phyloP scores from a whole-genome alignment of 2,888 invertebrate species.

The Ornithoptera priamus region DNA sequence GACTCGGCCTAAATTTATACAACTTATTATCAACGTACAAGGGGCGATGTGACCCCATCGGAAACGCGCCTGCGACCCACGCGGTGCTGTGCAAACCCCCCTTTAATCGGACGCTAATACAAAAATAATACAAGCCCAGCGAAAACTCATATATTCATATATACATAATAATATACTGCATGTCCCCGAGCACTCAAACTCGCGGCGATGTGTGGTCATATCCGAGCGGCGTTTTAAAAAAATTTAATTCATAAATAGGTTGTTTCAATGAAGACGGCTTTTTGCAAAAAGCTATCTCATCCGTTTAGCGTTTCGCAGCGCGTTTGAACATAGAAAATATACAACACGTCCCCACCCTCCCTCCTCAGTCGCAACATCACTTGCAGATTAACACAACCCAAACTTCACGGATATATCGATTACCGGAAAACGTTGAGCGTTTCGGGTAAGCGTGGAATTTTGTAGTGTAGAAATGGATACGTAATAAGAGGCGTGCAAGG shows the following conservation, averaged over 20 bases:
- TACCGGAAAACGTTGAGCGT: background rate
- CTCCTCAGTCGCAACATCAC: background rate
- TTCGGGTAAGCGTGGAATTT: background rate
- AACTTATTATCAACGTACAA: conserved; percentile 70
- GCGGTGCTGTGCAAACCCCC: conserved; percentile 54
- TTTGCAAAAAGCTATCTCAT: conserved; percentile 25
- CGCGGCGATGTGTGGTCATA: conserved; percentile 29
- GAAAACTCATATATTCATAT: conserved; percentile 59
- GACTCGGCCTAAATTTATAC: conserved; percentile 68
- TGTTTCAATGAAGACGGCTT: conserved; percentile 36
- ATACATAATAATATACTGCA: conserved; percentile 47
- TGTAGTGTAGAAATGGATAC: conserved; percentile 5
- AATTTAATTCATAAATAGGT: conserved; percentile 30
- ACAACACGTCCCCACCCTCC: background rate
- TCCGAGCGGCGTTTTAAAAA: conserved; percentile 34
- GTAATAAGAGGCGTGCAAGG: conserved; percentile 34
- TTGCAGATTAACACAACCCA: conserved; percentile 12
- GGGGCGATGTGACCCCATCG: conserved; percentile 48
- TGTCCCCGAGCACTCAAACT: conserved; percentile 31
- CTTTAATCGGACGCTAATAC: conserved; percentile 46
- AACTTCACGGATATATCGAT: conserved; percentile 18
- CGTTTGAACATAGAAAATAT: conserved; percentile 14
- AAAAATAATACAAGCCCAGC: conserved; percentile 44
- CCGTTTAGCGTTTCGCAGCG: conserved; percentile 4
- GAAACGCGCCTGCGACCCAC: conserved; percentile 64